phyloP scores from a whole-genome alignment of 2,797 vertebrate genomes.

The Sternotherus odoratus region DNA sequence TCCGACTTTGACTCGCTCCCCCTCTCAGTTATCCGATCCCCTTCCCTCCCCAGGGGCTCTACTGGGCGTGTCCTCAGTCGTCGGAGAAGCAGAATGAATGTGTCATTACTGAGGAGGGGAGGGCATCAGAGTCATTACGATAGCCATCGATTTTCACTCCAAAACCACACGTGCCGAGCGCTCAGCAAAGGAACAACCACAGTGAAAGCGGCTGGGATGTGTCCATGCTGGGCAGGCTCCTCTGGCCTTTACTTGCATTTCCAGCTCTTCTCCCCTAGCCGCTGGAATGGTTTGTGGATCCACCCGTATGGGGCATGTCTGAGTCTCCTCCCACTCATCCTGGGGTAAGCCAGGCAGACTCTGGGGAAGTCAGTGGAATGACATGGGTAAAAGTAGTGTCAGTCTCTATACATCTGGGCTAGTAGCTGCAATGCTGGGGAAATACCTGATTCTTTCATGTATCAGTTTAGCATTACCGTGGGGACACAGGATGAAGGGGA shows the following conservation, averaged over 20 bases:
- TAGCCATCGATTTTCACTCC: background rate
- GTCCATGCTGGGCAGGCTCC: background rate
- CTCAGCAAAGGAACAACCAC: background rate
- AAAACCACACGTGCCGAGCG: background rate
- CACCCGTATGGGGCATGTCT: too few species aligned
- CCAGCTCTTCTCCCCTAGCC: background rate
- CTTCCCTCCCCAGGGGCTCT: background rate
- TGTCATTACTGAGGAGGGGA: background rate
- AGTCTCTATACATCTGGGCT: background rate
- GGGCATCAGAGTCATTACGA: background rate
- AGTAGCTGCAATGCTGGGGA: background rate
- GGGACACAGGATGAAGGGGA: background rate
- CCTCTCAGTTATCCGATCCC: background rate
- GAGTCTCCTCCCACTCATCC: background rate
- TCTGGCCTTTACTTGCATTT: background rate
- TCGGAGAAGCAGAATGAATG: background rate
- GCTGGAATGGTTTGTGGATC: background rate
- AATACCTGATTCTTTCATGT: background rate
- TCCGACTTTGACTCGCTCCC: background rate
- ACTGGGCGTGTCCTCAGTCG: background rate
- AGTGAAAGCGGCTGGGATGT: background rate
- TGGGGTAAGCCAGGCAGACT: background rate
- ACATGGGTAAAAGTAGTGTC: background rate
- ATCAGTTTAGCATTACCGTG: background rate
- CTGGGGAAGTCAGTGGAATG: background rate